phyloP scores from a whole-genome alignment of 2,888 invertebrate genomes.

The Lampropteryx suffumata region DNA sequence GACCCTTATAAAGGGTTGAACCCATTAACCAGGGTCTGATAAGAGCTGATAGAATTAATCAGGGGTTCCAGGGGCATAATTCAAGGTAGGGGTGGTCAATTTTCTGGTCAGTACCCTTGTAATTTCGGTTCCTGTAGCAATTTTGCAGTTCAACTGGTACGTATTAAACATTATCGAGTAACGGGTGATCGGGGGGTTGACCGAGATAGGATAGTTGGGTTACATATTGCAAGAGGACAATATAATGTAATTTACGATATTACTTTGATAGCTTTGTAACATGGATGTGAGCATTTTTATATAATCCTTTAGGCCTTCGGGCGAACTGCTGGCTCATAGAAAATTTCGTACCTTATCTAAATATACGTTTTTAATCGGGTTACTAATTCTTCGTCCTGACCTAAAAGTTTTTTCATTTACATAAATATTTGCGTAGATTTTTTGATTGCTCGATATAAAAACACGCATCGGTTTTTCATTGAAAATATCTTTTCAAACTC shows the following conservation, averaged over 20 bases:
- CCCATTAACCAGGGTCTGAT: slow-evolving; percentile 68
- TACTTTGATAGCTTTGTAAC: no score
- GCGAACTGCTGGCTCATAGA: no score
- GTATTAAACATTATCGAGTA: slow-evolving; percentile 54
- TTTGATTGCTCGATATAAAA: no score
- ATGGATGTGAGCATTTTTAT: no score
- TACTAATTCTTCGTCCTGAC: no score
- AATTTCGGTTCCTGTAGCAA: slow-evolving; percentile 69
- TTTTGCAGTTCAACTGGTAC: slow-evolving; percentile 69
- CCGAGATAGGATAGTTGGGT: not conserved
- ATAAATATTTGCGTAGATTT: no score
- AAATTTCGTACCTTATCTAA: no score
- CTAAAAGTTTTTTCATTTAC: no score
- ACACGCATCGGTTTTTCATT: no score
- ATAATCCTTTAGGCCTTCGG: no score
- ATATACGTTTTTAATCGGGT: no score
- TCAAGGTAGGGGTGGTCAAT: slow-evolving; percentile 53
- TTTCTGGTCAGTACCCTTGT: slow-evolving; percentile 76
- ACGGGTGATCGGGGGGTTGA: slow-evolving; percentile 6
- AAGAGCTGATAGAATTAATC: slow-evolving; percentile 80
- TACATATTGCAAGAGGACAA: slow-evolving; percentile 1
- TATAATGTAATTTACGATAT: not conserved
- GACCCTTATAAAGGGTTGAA: slow-evolving; percentile 59
- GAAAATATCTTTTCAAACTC: no score
- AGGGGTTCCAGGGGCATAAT: slow-evolving; percentile 53